Evolutionary conservation across 2,888 invertebrate genomes (phyloP).

Genomic region (Galerucella nymphaeae): DNA sequence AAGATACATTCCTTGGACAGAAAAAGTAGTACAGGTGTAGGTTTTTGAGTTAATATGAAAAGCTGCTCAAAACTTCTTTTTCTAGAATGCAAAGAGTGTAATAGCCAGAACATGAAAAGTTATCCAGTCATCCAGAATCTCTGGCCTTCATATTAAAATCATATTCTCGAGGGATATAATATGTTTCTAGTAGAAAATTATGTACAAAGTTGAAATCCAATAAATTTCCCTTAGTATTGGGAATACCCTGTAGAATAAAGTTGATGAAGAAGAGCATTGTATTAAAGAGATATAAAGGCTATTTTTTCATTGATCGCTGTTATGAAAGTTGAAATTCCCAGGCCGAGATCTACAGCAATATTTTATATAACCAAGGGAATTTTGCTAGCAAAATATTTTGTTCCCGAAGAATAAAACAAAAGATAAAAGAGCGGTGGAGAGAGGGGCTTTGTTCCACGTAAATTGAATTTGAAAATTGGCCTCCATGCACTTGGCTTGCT

Average conservation of each 20-base stretch:
- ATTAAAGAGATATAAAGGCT: constrained; percentile 45
- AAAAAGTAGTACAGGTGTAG: too few species aligned
- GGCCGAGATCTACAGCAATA: constrained; percentile 55
- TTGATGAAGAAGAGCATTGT: constrained; percentile 34
- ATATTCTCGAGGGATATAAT: not conserved
- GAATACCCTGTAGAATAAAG: constrained; percentile 27
- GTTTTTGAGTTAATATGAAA: too few species aligned
- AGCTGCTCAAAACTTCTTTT: too few species aligned
- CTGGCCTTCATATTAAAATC: not conserved
- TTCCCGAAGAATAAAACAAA: constrained; percentile 57
- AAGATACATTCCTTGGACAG: too few species aligned
- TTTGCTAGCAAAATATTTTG: constrained; percentile 60
- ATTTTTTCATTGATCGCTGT: constrained; percentile 50
- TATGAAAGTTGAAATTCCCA: constrained; percentile 54
- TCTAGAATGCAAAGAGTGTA: too few species aligned
- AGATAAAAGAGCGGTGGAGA: constrained; percentile 55
- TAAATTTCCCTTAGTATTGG: constrained; percentile 18
- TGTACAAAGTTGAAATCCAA: not conserved
- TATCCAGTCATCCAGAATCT: not conserved
- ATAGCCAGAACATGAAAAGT: too few species aligned
- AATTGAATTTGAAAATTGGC: constrained; percentile 66
- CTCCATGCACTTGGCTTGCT: constrained; percentile 59
- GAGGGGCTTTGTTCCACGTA: constrained; percentile 61
- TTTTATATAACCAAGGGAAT: constrained; percentile 62
- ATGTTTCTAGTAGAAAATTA: not conserved